Base-by-base conservation (phyloP, 2,888 invertebrate species). In the Sphaerophoria taeniata region DNA sequence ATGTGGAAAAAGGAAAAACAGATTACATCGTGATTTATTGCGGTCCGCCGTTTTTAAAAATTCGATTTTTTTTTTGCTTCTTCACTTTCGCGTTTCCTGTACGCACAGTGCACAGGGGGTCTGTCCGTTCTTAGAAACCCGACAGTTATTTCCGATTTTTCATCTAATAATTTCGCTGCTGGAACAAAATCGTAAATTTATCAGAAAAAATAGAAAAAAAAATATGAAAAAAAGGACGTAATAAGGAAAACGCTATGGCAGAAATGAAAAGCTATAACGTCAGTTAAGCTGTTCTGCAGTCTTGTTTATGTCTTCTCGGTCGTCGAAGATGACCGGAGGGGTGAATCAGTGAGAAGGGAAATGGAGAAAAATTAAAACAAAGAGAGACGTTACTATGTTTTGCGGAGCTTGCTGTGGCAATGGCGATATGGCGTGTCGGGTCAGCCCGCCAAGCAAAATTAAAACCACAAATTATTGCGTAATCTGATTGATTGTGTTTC, bases 1-100 rank as follows among this genome's bases (percentile, higher is more conserved):
- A 58, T 34, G 36, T 51, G 39, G 49, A 47, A 61, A 36, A 58
- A 53, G 53, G 47, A 24, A 65, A 71, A 74, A 58, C 39, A 80
- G 84, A 84, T 84, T 75, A 80, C 72, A 72, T 75, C 80, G 65
- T 84, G 84, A 84, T 84, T 84, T 84, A 84, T 84, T 75, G 75
- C 80, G 80, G 75, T 84, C 72, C 74, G 61, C 80, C 65, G 69
- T 75, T 75, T 75, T 56, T 43, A 67, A 63, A 84, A 79, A 71
- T 79, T 70, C 74, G 73, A 71, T 63, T 78, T 78, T 65, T 56
- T 58, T n/a, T 47, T 24, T n/a, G 45, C 3, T 9, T 9, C 45
- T 39, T 39, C 51, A 53, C n/a, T 72, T 43, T 47, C 36, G 53
- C 61, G 31, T n/a, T 47, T 47, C 45, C 45, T 1, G 1, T 63